Conservation (phyloP, 2,113 vertebrate species). For the Lathamus discolor region DNA sequence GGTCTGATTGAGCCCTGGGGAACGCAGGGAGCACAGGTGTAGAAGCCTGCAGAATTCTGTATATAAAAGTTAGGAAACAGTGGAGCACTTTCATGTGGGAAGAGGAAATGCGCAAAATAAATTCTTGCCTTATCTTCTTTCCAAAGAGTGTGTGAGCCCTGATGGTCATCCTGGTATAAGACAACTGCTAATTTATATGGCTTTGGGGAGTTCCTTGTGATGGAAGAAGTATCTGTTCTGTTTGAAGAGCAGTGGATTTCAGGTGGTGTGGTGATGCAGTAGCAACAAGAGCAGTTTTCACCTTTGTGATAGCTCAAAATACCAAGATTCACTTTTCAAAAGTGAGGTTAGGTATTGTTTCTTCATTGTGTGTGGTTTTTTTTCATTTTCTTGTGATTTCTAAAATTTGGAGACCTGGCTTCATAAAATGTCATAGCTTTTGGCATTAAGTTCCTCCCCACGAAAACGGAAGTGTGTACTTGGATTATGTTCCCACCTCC, state of each 20-base stretch:
- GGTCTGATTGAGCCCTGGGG: background rate
- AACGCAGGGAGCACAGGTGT: background rate
- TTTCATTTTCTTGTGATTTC: background rate
- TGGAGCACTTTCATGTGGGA: background rate
- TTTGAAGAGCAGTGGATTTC: background rate
- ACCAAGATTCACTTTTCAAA: background rate
- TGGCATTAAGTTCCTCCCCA: background rate
- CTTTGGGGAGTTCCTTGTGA: background rate
- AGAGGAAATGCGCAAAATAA: background rate
- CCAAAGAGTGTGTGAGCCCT: background rate
- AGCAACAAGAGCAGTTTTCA: background rate
- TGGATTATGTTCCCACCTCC: background rate
- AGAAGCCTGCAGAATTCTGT: background rate
- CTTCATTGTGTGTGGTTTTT: background rate
- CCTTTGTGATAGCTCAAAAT: background rate
- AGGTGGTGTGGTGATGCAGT: background rate
- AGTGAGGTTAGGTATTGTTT: background rate
- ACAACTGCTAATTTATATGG: background rate
- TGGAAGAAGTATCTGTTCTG: background rate
- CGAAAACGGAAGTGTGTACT: background rate
- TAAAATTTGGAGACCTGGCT: background rate
- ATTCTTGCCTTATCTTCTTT: background rate
- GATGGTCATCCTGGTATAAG: background rate
- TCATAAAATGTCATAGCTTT: background rate
- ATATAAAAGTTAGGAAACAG: background rate